phyloP scores from a whole-genome alignment of 2,797 vertebrate species.

The Parotocinclus haroldoi region DNA sequence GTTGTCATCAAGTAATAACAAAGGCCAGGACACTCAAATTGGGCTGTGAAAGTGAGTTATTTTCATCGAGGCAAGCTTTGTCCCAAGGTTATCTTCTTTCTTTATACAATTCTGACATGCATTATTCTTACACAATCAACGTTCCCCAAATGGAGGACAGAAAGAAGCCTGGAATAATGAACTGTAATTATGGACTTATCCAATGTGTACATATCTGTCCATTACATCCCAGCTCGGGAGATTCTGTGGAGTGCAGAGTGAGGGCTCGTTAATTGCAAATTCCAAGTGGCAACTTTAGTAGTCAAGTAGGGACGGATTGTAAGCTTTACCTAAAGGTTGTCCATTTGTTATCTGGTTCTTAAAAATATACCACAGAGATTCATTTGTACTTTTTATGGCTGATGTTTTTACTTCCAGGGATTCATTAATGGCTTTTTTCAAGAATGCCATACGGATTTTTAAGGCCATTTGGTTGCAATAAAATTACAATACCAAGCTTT shows the following conservation, averaged over 20 bases:
- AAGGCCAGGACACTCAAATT: slow-evolving; percentile 14
- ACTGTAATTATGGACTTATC: slow-evolving; percentile 12
- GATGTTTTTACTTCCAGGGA: no score
- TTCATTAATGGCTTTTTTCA: no score
- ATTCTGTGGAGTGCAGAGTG: background rate
- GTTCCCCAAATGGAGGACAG: background rate
- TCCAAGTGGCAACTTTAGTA: no score
- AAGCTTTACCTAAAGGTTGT: no score
- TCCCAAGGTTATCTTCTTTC: background rate
- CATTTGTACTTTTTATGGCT: no score
- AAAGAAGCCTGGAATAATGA: slow-evolving; percentile 9
- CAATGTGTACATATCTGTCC: background rate
- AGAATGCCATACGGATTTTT: no score
- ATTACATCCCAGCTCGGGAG: no score
- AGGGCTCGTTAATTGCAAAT: background rate
- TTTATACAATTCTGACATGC: slow-evolving; percentile 3
- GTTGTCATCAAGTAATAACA: background rate
- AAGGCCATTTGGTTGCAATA: no score
- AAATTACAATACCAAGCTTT: no score
- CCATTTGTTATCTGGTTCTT: no score
- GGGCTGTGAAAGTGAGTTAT: slow-evolving; percentile 2
- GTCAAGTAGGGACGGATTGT: no score
- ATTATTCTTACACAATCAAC: slow-evolving; percentile 6
- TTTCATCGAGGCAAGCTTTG: background rate
- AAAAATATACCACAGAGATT: no score